Evolutionary conservation across 2,113 vertebrate species (phyloP), one percentile per base, ranked within the genome.

Genomic region (Rostratula benghalensis): DNA sequence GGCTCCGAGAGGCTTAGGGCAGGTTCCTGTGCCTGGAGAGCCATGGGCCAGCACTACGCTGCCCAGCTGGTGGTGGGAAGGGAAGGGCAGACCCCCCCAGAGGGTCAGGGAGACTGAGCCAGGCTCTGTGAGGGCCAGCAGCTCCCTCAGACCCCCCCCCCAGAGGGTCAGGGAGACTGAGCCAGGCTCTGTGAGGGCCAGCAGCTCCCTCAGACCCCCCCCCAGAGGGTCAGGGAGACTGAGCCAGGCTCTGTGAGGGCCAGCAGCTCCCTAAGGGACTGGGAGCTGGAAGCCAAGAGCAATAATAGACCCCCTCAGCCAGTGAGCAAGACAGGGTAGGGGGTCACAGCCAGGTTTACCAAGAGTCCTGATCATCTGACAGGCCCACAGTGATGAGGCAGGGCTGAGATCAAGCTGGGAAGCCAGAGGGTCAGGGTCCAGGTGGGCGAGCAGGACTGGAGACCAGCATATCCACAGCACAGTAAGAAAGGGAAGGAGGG

Each of bases 361-460:
- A 1, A 43, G 14, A 31, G 10, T 5, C 57, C 7, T 3, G 46
- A 13, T 39, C 35, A 31, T 7, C 56, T 0, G 0, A 13, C 13
- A 6, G 18, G 43, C n/a, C 53, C 3, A 0, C 0, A 1, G 43
- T 3, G 35, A 46, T 13, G 31, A 67, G 24, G 8, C 9, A 14
- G 31, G 37, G 25, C 57, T 13, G 37, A 39, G 18, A 5, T 27
- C 27, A 33, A 25, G 14, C 17, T 1, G 4, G 5, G 48, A 35
- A 30, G 25, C 22, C 3, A 0, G 17, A 5, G 16, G 22, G 9
- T 14, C 4, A 3, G 43, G 5, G 23, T 18, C 30, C 3, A 6
- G 30, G 20, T 3, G 0, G 1, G 31, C 0, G 0, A 13, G 28
- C 35, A n/a, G 33, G 19, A 31, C 83, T 79, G 6, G 13, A 79